Conservation (phyloP, 2,797 vertebrate species). For the Molothrus ater region DNA sequence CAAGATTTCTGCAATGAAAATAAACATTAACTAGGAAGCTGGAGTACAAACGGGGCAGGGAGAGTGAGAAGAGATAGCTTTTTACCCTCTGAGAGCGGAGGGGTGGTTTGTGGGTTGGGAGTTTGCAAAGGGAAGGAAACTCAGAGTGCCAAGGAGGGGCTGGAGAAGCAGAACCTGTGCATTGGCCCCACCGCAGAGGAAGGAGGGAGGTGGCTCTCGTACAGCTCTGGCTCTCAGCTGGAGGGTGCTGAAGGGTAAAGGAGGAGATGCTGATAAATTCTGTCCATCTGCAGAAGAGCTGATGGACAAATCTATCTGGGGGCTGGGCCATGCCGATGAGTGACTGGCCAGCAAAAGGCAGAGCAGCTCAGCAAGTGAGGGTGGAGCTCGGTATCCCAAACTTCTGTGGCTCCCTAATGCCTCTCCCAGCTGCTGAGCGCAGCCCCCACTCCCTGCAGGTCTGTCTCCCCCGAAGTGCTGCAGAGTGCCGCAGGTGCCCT, state of each 20-base stretch:
- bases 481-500: accelerated
- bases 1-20: not conserved
- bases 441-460: accelerated
- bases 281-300: not conserved
- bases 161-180: not conserved
- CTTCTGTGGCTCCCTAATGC: not conserved
- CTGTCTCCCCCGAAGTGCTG: accelerated
- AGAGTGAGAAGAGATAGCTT: not conserved
- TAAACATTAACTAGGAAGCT: not conserved
- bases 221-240: not conserved
- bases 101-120: not conserved
- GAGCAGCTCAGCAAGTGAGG: not conserved
- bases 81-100: accelerated
- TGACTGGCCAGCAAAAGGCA: not conserved
- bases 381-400: accelerated
- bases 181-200: accelerated
- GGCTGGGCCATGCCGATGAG: not conserved
- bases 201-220: not conserved
- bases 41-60: not conserved
- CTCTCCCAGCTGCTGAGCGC: not conserved
- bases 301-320: not conserved
- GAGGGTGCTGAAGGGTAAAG: not conserved
- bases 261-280: not conserved
- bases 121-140: not conserved
- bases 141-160: not conserved